Conservation (phyloP, 2,113 vertebrate genomes). For the Varanus salvator region DNA sequence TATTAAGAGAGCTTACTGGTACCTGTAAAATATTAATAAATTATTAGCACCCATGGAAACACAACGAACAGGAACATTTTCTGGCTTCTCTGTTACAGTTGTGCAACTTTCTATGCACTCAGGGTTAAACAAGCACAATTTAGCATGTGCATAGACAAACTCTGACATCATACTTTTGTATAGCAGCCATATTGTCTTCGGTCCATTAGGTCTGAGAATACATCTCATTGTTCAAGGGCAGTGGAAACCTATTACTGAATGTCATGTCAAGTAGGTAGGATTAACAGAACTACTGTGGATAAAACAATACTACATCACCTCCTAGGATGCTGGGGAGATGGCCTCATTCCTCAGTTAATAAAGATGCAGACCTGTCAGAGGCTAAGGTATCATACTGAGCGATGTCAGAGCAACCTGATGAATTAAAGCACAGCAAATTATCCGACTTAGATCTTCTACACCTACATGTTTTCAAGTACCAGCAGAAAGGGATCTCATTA, state of each 20-base stretch:
- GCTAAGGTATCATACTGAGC: slow-evolving; percentile 18
- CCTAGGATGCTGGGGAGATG: slow-evolving; percentile 10
- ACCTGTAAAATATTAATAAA: background rate
- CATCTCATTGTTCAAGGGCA: slow-evolving; percentile 11
- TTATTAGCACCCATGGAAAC: background rate
- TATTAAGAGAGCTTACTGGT: background rate
- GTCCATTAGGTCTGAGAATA: slow-evolving; percentile 23
- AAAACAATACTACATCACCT: slow-evolving; percentile 4
- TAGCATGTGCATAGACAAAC: background rate
- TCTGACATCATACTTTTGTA: fast-evolving
- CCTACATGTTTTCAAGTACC: slow-evolving; percentile 11
- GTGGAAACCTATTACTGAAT: background rate
- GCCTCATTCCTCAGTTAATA: slow-evolving; percentile 18
- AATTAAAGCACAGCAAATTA: slow-evolving; percentile 19
- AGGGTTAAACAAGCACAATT: background rate
- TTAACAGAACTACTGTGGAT: slow-evolving; percentile 12
- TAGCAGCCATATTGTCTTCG: background rate
- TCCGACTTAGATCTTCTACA: slow-evolving; percentile 7
- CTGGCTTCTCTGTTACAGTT: background rate
- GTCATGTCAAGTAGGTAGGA: background rate
- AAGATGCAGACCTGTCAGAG: slow-evolving; percentile 14
- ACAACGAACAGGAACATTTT: background rate
- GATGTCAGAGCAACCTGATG: slow-evolving; percentile 10
- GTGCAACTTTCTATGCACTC: fast-evolving
- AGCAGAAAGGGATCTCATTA: slow-evolving; percentile 21